These are phyloP conservation scores for Pocillopora verrucosa DNA, from an alignment of 64 coral and sea anemone species.

Conservation along the genomic window DNA sequence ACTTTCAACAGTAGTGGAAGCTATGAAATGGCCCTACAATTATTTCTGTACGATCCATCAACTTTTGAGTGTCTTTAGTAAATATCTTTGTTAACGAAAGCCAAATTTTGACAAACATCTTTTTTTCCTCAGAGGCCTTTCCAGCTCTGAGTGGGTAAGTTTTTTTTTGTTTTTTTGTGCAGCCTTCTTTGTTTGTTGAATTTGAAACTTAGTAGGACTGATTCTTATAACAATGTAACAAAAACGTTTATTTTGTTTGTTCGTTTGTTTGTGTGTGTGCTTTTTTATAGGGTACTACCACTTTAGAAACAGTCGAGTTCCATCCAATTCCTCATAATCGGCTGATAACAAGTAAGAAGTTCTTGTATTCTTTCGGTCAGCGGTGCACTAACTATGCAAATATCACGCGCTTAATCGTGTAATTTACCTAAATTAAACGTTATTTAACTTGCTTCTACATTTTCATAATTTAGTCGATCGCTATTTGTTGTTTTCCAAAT, in stretches of 20 bases:
- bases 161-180: neutral
- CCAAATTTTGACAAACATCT: neutral
- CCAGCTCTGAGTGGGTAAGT: constrained; percentile 64
- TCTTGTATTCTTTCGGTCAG: neutral
- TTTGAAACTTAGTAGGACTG: neutral
- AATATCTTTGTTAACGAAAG: too few species aligned
- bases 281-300: constrained; percentile 35
- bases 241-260: neutral
- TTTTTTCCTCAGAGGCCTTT: constrained; percentile 26
- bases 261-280: neutral
- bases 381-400: too few species aligned
- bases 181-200: neutral
- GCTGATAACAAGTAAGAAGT: constrained; percentile 45
- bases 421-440: too few species aligned
- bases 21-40: too few species aligned
- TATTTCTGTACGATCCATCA: too few species aligned
- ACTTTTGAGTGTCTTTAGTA: too few species aligned
- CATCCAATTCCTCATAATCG: constrained; percentile 50
- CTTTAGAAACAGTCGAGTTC: constrained; percentile 41
- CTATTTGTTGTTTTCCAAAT: too few species aligned
- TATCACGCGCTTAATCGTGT: too few species aligned
- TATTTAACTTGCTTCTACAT: too few species aligned
- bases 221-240: neutral
- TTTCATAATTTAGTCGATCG: too few species aligned
- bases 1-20: too few species aligned